Conservation (phyloP, 2,888 invertebrate species). For the Amphiduros pacificus region DNA sequence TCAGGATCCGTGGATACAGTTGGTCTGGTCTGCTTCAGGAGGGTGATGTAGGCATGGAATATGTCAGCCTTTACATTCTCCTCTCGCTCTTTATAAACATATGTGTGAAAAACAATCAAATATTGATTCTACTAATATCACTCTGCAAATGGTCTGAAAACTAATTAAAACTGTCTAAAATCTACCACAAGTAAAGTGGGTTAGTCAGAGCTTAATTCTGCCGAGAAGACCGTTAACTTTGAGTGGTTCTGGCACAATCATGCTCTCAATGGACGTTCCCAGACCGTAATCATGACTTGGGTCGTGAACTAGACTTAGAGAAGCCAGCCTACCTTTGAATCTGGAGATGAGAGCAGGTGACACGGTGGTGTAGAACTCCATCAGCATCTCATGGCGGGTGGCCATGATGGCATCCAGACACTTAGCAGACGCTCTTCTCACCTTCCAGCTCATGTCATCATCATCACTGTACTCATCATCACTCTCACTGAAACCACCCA, state of each 20-base stretch:
- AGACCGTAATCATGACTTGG: no score
- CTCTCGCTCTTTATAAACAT: slow-evolving; percentile 78
- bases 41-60: slow-evolving; percentile 91
- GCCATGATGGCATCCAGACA: slow-evolving; percentile 93
- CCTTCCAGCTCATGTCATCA: slow-evolving; percentile 99
- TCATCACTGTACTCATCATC: slow-evolving; percentile 98
- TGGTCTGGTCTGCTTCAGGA: slow-evolving; percentile 86
- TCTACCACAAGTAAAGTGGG: no score
- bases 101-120: no score
- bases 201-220: no score
- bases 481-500: slow-evolving; percentile 33
- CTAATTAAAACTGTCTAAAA: no score
- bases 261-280: no score
- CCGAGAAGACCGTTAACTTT: no score
- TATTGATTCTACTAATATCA: no score
- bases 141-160: no score
- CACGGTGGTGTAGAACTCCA: slow-evolving; percentile 84
- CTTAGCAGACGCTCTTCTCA: slow-evolving; percentile 91
- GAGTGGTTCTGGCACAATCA: no score
- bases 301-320: not conserved
- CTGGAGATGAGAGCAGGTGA: slow-evolving; percentile 89
- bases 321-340: slow-evolving; percentile 75
- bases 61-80: slow-evolving; percentile 99
- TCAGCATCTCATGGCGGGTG: slow-evolving; percentile 86
- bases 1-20: slow-evolving; percentile 59